Evolutionary conservation across 1,140 invertebrate species (phyloP).

Genomic region (Campoletis sonorensis): DNA sequence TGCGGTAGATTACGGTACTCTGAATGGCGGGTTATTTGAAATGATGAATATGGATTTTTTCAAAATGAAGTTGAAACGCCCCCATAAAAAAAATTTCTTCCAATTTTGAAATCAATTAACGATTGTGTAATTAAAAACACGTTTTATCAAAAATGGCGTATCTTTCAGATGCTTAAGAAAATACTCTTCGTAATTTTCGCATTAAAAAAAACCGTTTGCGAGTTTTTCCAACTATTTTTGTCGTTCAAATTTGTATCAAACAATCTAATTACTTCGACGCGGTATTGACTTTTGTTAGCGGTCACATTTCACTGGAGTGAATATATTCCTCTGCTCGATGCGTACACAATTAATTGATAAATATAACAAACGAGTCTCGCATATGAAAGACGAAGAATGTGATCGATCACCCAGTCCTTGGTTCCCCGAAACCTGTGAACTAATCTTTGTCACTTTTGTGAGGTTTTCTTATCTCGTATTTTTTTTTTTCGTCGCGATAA

Average conservation of each 20-base stretch:
- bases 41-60: no score
- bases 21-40: conserved; percentile 4
- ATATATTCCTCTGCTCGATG: neutral
- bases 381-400: neutral
- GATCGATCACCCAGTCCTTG: conserved; percentile 1
- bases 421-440: neutral
- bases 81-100: no score
- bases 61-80: no score
- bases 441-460: neutral
- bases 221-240: no score
- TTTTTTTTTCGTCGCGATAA: neutral
- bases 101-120: no score
- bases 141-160: no score
- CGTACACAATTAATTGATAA: neutral
- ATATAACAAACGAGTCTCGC: neutral
- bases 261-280: no score
- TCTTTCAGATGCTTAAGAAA: no score
- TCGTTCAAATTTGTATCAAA: no score
- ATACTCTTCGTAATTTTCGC: no score
- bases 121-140: no score
- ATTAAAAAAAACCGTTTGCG: neutral
- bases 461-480: neutral
- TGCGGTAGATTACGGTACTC: neutral
- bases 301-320: neutral
- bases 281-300: neutral